Evolutionary conservation across 2,888 invertebrate genomes (phyloP).

Genomic region (Panopea generosa): DNA sequence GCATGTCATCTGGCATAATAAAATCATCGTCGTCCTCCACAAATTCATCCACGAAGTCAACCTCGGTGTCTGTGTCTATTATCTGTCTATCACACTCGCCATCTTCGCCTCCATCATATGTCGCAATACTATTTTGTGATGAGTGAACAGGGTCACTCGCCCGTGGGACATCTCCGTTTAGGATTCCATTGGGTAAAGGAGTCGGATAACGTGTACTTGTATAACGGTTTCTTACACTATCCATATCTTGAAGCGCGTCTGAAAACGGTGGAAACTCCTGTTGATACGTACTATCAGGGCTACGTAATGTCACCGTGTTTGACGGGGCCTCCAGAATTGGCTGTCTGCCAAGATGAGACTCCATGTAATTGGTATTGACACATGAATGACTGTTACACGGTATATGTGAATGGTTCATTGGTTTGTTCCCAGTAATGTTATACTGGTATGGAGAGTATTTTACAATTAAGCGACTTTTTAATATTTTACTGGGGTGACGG

Average conservation of each 20-base stretch:
- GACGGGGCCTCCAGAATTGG: slow-evolving; percentile 71
- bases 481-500: slow-evolving; percentile 87
- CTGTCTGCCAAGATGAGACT: slow-evolving; percentile 81
- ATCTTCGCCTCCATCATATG: slow-evolving; percentile 69
- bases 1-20: slow-evolving; percentile 98
- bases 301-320: slow-evolving; percentile 67
- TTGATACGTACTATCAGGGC: slow-evolving; percentile 74
- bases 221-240: slow-evolving; percentile 61
- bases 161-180: slow-evolving; percentile 81
- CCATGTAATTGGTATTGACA: slow-evolving; percentile 78
- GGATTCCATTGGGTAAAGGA: slow-evolving; percentile 82
- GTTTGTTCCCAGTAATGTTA: slow-evolving; percentile 83
- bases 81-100: slow-evolving; percentile 89
- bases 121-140: slow-evolving; percentile 80
- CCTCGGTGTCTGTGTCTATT: slow-evolving; percentile 95
- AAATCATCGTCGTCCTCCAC: slow-evolving; percentile 86
- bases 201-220: slow-evolving; percentile 82
- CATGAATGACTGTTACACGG: slow-evolving; percentile 94
- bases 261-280: slow-evolving; percentile 78
- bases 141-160: slow-evolving; percentile 85
- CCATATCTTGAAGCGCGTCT: slow-evolving; percentile 75
- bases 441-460: slow-evolving; percentile 85
- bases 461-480: slow-evolving; percentile 84
- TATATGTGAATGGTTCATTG: slow-evolving; percentile 88
- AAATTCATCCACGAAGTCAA: slow-evolving; percentile 95